A percentile compares a stretch with the other conserved stretches of the same genome.
phyloP scores from a whole-genome alignment of 2,888 invertebrate species.

The Loripinus fragilis region DNA sequence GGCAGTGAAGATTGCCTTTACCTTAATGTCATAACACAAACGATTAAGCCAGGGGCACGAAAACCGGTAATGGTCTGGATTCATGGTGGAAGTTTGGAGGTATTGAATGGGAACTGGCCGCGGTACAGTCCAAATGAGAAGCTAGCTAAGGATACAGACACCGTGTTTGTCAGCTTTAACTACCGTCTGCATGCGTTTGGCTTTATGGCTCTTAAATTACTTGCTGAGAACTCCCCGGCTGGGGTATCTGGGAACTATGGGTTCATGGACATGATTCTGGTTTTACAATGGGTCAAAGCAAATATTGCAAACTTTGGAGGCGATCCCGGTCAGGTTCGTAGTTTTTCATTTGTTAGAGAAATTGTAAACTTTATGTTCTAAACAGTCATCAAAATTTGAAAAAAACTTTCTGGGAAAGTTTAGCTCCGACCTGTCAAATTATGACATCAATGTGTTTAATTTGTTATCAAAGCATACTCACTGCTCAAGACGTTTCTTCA shows the following conservation, averaged over 20 bases:
- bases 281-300: constrained; percentile 67
- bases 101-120: constrained; percentile 64
- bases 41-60: constrained; percentile 59
- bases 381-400: no score
- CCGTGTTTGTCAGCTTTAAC: constrained; percentile 94
- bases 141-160: constrained; percentile 90
- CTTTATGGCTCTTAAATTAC: constrained; percentile 88
- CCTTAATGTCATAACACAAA: constrained; percentile 76
- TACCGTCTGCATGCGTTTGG: constrained; percentile 90
- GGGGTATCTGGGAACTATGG: constrained; percentile 72
- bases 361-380: no score
- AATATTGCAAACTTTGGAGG: constrained; percentile 73
- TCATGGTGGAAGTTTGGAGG: constrained; percentile 76
- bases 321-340: constrained; percentile 61
- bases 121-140: constrained; percentile 87
- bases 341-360: no score
- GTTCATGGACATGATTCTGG: constrained; percentile 70
- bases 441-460: no score
- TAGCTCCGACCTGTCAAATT: no score
- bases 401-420: no score
- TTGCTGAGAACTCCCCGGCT: constrained; percentile 56
- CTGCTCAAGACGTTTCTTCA: no score
- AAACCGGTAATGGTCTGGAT: constrained; percentile 81
- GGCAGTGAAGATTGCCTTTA: constrained; percentile 51
- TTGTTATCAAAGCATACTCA: no score